phyloP scores from a whole-genome alignment of 2,797 vertebrate genomes.

The Rhadinocentrus ornatus region DNA sequence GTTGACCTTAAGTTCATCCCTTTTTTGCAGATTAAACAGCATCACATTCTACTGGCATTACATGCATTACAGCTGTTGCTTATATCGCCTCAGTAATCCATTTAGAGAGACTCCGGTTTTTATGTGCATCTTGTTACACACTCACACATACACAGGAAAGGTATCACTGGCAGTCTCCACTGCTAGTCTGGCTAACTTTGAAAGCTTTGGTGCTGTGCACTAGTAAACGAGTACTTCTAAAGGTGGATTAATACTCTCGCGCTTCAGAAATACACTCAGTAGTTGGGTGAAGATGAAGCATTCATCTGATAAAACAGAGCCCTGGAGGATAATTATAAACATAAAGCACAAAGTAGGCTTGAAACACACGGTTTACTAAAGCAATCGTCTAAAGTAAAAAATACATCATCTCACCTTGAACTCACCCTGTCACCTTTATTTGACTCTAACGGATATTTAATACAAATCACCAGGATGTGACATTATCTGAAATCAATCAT shows the following conservation, averaged over 20 bases:
- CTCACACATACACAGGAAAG: slow-evolving; percentile 5
- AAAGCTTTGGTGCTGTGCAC: slow-evolving; percentile 36
- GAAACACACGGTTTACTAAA: slow-evolving; percentile 6
- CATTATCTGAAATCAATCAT: slow-evolving; percentile 6
- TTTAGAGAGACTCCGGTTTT: slow-evolving; percentile 19
- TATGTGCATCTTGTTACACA: not conserved
- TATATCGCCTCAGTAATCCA: slow-evolving; percentile 1
- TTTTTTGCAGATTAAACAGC: slow-evolving; percentile 26
- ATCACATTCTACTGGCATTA: slow-evolving; percentile 6
- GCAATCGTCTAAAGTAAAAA: slow-evolving; percentile 23
- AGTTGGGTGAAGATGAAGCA: slow-evolving; percentile 28
- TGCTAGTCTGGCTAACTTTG: slow-evolving; percentile 25
- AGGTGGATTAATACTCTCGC: no score
- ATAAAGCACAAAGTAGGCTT: slow-evolving; percentile 31
- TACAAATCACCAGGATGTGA: slow-evolving; percentile 15
- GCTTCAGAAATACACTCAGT: slow-evolving; percentile 25
- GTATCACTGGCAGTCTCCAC: not conserved
- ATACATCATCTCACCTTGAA: slow-evolving; percentile 39
- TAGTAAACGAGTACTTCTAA: slow-evolving; percentile 47
- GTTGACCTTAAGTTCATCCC: slow-evolving; percentile 19
- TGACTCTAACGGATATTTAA: slow-evolving; percentile 16
- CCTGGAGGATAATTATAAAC: slow-evolving; percentile 16
- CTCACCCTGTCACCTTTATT: slow-evolving; percentile 36
- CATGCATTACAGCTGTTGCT: slow-evolving; percentile 1
- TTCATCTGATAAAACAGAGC: slow-evolving; percentile 35